Evolutionary conservation across 2,113 vertebrate species (phyloP).

Genomic region (Pollachius pollachius): DNA sequence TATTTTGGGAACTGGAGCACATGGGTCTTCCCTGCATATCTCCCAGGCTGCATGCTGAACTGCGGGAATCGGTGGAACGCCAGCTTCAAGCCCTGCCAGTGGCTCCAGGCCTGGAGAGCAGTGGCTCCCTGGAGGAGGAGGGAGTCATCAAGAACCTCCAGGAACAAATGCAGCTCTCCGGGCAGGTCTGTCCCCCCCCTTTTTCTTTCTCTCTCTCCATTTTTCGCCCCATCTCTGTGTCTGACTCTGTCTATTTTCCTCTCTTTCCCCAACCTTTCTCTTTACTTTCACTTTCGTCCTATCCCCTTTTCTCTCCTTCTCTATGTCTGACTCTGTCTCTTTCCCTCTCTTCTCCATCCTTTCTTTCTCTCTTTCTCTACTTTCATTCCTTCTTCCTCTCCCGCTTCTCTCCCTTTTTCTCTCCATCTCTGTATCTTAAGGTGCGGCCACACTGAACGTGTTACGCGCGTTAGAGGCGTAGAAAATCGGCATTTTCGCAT

Average conservation of each 20-base stretch:
- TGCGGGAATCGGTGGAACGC: conserved; percentile 81
- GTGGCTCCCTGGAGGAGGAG: conserved; percentile 67
- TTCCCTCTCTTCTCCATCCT: too few relatives aligned
- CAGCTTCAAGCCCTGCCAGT: conserved; percentile 78
- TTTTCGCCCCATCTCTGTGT: background rate
- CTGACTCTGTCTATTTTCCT: background rate
- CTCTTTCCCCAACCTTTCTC: background rate
- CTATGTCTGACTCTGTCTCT: background rate
- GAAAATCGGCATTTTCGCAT: too few relatives aligned
- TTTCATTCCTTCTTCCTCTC: too few relatives aligned
- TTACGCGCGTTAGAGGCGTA: too few relatives aligned
- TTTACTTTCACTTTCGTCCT: background rate
- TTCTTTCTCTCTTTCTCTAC: too few relatives aligned
- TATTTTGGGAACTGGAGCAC: too few relatives aligned
- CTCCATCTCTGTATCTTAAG: background rate
- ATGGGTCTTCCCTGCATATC: background rate
- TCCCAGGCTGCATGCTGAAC: conserved; percentile 80
- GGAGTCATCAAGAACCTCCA: conserved; percentile 77
- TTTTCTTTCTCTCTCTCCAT: background rate
- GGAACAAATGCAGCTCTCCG: conserved; percentile 81
- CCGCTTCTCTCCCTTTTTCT: conserved; percentile 1
- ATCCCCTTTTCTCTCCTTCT: background rate
- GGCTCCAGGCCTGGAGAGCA: conserved; percentile 50
- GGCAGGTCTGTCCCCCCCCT: conserved; percentile 67
- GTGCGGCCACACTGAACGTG: too few relatives aligned